Evolutionary conservation across 2,797 vertebrate species (phyloP), one percentile per base, ranked within the genome.

Genomic region (Sebastes matsubarae): DNA sequence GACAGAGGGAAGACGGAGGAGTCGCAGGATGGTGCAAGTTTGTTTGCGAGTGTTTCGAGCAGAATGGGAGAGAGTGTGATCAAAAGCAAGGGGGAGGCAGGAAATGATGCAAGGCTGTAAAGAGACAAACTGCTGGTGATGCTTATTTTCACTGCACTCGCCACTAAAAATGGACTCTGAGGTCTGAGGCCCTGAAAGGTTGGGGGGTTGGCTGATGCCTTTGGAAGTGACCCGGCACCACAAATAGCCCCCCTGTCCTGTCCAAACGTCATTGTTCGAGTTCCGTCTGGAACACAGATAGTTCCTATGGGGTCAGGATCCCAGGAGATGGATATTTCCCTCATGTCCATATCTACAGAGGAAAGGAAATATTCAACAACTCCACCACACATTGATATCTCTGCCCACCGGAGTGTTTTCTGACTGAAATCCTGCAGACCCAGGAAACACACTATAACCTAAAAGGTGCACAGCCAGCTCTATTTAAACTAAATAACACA

Each of bases 141-240:
- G 95, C 94, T 97, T 97, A 94, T 97, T 96, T 96, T 96, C 95
- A 94, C 85, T 95, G 95, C 91, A 87, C 91, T 93, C 85, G 87
- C 86, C 94, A 92, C 96, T 96, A 97, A 96, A 97, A 96, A 96
- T 96, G 96, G 94, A 92, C 93, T 50, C 46, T 88, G 88, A 94
- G 92, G 86, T 87, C 94, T 93, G 95, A 93, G 94, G 83, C 82
- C 86, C 87, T 54, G 67, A 83, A 85, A 94, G 88, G 88, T 88
- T 89, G 81, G 5, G 13, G 50, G 46, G n/a, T 34, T 36, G 58
- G 87, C 91, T 80, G 88, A 87, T 89, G 87, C 90, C 92, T 94
- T 54, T 87, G 91, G 94, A 93, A 92, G 95, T 94, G 95, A 96
- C 94, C 88, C 61, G 50, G 58, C 55, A 83, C 95, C 94, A 95